Percentiles rank a stretch among this genome's conserved stretches.
These are phyloP conservation scores for Leptonema lineaticorne DNA, from an alignment of 1,140 invertebrate species.

Conservation along the genomic window DNA sequence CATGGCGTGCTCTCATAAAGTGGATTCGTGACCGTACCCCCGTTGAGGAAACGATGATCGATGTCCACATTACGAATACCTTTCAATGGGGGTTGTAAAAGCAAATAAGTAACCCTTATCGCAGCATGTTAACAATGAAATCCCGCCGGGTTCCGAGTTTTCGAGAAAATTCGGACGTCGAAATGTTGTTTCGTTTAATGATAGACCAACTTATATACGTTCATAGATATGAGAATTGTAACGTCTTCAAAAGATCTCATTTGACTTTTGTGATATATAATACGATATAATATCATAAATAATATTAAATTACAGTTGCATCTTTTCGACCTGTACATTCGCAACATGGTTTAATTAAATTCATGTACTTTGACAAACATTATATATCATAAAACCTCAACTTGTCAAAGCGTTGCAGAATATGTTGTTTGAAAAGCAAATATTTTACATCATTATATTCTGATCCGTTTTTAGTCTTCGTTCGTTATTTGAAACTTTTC, in stretches of 20 bases:
- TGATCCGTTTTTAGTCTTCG: too few species aligned
- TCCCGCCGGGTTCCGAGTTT: background rate
- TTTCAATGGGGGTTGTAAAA: slow-evolving; percentile 22
- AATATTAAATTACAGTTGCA: background rate
- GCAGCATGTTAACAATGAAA: slow-evolving; percentile 18
- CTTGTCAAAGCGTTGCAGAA: too few species aligned
- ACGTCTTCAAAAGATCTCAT: too few species aligned
- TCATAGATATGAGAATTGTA: too few species aligned
- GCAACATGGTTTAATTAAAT: too few species aligned
- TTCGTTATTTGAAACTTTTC: too few species aligned
- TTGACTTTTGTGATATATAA: too few species aligned
- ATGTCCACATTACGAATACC: slow-evolving; percentile 30
- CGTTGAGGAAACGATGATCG: slow-evolving; percentile 27
- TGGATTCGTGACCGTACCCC: slow-evolving; percentile 29
- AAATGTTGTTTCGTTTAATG: background rate
- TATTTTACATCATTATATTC: too few species aligned
- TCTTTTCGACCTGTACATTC: background rate
- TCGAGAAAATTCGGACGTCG: background rate
- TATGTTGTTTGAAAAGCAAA: too few species aligned
- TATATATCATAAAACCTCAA: too few species aligned
- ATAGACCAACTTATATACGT: too few species aligned
- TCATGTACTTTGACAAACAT: too few species aligned
- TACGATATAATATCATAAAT: background rate
- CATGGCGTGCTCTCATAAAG: slow-evolving; percentile 28
- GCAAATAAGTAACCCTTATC: slow-evolving; percentile 30